phyloP scores from a whole-genome alignment of 92 coral and sea anemone species.

The Epizoanthus ramosus region DNA sequence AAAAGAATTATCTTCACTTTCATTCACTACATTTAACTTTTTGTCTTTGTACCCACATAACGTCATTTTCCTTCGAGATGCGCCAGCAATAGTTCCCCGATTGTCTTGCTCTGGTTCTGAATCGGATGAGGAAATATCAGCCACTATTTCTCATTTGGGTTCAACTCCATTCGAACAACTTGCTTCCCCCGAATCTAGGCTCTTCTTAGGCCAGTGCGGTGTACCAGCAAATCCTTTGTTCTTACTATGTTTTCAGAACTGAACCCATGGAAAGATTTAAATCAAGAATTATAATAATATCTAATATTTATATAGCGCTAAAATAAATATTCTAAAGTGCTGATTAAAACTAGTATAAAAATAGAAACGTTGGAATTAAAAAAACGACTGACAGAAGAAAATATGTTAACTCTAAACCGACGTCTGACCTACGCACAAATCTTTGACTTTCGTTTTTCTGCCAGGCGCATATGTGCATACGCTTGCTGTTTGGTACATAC shows the following conservation, averaged over 20 bases:
- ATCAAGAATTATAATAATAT: too few species aligned
- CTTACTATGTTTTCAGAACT: slow-evolving; percentile 9
- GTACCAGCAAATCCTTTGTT: slow-evolving; percentile 22
- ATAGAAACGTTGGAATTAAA: too few species aligned
- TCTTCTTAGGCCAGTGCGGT: slow-evolving; percentile 4
- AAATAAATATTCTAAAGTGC: too few species aligned
- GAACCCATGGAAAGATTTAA: slow-evolving; percentile 17
- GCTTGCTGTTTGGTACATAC: neutral
- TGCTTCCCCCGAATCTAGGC: neutral
- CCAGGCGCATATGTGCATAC: slow-evolving; percentile 10
- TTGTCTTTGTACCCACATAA: neutral
- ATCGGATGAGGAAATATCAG: neutral
- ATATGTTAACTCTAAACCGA: neutral
- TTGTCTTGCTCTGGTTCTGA: neutral
- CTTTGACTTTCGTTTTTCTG: slow-evolving; percentile 1
- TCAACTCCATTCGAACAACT: neutral
- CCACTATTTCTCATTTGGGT: neutral
- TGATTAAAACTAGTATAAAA: too few species aligned
- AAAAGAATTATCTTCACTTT: neutral
- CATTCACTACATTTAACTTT: neutral
- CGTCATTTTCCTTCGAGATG: slow-evolving; percentile 22
- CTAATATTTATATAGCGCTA: too few species aligned
- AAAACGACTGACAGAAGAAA: neutral
- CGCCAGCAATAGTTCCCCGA: neutral
- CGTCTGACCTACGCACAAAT: neutral